phyloP scores from a whole-genome alignment of 2,797 vertebrate species.

The Atherinosoma microstoma region DNA sequence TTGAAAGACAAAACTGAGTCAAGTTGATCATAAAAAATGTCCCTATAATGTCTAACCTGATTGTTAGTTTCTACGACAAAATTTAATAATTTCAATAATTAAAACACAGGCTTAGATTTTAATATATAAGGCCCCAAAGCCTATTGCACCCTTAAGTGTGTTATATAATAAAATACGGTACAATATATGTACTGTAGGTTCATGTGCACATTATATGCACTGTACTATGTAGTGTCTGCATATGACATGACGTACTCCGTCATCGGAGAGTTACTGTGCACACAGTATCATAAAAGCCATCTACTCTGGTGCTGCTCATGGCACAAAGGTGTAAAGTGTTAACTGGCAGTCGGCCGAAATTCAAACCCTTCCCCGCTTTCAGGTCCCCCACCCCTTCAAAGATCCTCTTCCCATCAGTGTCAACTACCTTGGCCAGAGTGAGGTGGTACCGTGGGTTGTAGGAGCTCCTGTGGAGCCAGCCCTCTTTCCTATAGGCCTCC shows the following conservation, averaged over 20 bases:
- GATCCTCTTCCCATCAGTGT: slow-evolving; percentile 33
- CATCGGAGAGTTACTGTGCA: slow-evolving; percentile 73
- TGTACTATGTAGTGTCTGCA: background rate
- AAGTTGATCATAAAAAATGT: background rate
- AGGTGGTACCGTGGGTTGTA: slow-evolving; percentile 84
- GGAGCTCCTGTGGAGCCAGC: slow-evolving; percentile 80
- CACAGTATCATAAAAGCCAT: slow-evolving; percentile 72
- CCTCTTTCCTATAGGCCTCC: slow-evolving; percentile 77
- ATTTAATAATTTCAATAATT: background rate
- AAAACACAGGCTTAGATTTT: slow-evolving; percentile 14
- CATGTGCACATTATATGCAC: background rate
- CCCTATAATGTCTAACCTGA: accelerated
- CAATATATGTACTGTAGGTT: background rate
- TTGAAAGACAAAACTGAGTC: background rate
- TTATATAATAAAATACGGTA: background rate
- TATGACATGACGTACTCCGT: slow-evolving; percentile 14
- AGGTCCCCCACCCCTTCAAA: slow-evolving; percentile 70
- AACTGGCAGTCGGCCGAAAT: slow-evolving; percentile 84
- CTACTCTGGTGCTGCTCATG: slow-evolving; percentile 15
- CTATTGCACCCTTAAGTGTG: background rate
- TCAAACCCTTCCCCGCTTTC: slow-evolving; percentile 74
- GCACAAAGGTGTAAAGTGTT: slow-evolving; percentile 84
- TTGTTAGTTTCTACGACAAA: background rate
- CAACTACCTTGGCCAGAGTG: slow-evolving; percentile 83
- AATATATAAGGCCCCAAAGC: background rate